Conservation (phyloP, 2,113 vertebrate genomes). For the Coptodon rendalli region DNA sequence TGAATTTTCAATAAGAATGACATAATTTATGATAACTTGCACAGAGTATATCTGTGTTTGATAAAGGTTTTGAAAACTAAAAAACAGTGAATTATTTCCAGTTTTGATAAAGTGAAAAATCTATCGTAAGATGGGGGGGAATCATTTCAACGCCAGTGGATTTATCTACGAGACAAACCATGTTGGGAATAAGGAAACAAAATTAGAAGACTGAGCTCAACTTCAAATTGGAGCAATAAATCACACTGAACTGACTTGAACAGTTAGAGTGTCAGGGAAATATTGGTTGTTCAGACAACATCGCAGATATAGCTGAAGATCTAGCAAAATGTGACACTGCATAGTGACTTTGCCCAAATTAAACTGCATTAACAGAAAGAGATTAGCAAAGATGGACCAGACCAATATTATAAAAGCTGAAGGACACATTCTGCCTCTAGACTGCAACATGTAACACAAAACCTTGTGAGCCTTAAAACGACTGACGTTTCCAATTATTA, state of each 20-base stretch:
- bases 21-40: not conserved
- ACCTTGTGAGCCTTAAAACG: not conserved
- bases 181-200: not conserved
- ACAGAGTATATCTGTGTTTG: not conserved
- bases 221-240: slow-evolving; percentile 24
- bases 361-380: not conserved
- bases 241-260: slow-evolving; percentile 29
- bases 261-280: not conserved
- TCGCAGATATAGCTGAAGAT: not conserved
- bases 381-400: not conserved
- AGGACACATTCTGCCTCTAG: not conserved
- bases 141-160: not conserved
- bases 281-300: not conserved
- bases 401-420: not conserved
- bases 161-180: not conserved
- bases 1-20: not conserved
- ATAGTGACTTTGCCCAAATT: not conserved
- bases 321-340: not conserved
- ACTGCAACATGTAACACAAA: not conserved
- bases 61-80: not conserved
- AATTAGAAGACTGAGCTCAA: not conserved
- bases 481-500: not conserved
- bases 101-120: not conserved
- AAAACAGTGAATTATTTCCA: not conserved
- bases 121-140: not conserved